Evolutionary conservation across 2,113 vertebrate genomes (phyloP), one percentile per base, ranked within the genome.

Genomic region (Stigmatopora nigra): DNA sequence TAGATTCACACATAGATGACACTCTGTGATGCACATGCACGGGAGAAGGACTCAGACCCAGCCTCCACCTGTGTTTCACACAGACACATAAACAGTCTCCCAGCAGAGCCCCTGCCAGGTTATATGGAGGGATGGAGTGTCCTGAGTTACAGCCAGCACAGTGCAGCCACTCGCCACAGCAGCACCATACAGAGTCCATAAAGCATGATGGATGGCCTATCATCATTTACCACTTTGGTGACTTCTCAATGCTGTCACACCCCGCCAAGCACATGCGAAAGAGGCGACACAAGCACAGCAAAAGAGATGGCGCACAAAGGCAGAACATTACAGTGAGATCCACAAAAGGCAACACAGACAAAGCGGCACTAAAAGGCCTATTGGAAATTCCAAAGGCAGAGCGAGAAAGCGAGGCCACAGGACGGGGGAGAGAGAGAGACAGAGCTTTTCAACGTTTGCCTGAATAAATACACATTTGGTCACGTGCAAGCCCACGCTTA

Each of bases 171-270:
- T 84, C 84, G 79, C 86, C 75, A 84, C 76, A 72, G 83, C 82
- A 79, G 82, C 82, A 64, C 82, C 85, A 82, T 83, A 78, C 78
- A 85, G 84, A 86, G 85, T 87, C 83, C 78, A 87, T 87, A 88
- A 88, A 88, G 82, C 82, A 82, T 87, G 85, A 88, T 87, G 87
- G 85, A 88, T 87, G 84, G 80, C 80, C 85, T 70, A 86, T 88
- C 87, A 87, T 87, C 82, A 86, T 87, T 87, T 88, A 88, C 85
- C 87, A 86, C 85, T 87, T 86, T 88, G 87, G 87, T 87, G 87
- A 86, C 87, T 87, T 86, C 80, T 87, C 87, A 88, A 84, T 84
- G 84, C 85, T 85, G 82, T 85, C 82, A 89, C 80, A 82, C 78
- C 71, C 82, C 57, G 25, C 69, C 78, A 82, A 73, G 77, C 87